These are phyloP conservation scores for Trichopria drosophilae DNA, from an alignment of 2,888 invertebrate genomes.

Conservation along the genomic window DNA sequence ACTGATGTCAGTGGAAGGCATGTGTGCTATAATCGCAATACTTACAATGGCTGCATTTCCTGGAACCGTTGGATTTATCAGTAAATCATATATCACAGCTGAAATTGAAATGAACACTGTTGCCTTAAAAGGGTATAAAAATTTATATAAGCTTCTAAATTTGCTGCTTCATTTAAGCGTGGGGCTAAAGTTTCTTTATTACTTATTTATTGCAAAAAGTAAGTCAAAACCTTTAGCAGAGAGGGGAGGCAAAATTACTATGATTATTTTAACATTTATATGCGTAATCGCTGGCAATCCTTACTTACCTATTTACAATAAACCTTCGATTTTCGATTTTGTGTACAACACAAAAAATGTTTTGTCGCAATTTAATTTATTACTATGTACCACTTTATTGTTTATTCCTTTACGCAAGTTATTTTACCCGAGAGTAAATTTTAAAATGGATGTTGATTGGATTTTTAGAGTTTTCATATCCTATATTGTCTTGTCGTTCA, in stretches of 20 bases:
- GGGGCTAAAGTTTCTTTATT: conserved; percentile 24
- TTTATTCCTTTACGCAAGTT: conserved; percentile 25
- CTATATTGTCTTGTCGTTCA: conserved; percentile 22
- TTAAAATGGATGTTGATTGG: conserved; percentile 25
- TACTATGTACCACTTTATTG: conserved; percentile 25
- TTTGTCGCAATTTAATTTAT: conserved; percentile 24
- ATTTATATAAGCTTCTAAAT: conserved; percentile 17
- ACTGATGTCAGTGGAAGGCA: conserved; percentile 19
- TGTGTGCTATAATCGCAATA: conserved; percentile 19
- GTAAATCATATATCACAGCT: conserved; percentile 17
- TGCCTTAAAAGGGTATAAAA: conserved; percentile 15
- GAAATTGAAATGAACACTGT: conserved; percentile 13
- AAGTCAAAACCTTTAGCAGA: conserved; percentile 24
- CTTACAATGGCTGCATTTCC: conserved; percentile 21
- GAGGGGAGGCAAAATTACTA: conserved; percentile 23
- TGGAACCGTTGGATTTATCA: conserved; percentile 19
- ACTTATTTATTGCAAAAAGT: conserved; percentile 24
- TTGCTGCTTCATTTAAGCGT: conserved; percentile 21
- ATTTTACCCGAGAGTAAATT: conserved; percentile 23
- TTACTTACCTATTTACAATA: conserved; percentile 24
- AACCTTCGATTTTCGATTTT: conserved; percentile 24
- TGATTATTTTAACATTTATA: conserved; percentile 24
- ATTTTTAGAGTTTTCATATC: conserved; percentile 23
- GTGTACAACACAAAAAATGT: conserved; percentile 24
- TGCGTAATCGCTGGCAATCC: conserved; percentile 25